Evolutionary conservation across 2,113 vertebrate species (phyloP), one percentile per base, ranked within the genome.

Genomic region (Anser brachyrhynchus): DNA sequence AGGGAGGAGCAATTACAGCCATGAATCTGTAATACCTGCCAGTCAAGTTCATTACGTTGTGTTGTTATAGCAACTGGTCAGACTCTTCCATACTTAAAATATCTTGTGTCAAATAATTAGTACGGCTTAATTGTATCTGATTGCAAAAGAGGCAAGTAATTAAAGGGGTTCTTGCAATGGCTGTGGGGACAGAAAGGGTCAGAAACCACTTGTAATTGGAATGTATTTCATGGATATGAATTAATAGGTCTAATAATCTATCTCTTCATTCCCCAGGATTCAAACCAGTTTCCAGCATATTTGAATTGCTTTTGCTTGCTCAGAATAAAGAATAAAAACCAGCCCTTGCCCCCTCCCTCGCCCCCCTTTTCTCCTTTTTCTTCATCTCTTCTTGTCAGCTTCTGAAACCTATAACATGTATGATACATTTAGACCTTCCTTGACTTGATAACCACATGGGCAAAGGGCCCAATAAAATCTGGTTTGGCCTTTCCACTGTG

Each of bases 71-170:
- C 80, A 92, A 84, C 92, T 80, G 35, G 14, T 61, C 95, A 76
- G 51, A 52, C 37, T 95, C 57, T 81, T 89, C 65, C 66, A 37
- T 64, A n/a, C 28, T 78, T 80, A 59, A 67, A 94, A 75, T 90
- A 80, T 29, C 72, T 88, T 67, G 37, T 73, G 79, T 88, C 85
- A 95, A 72, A 86, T 74, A 96, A 92, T 96, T 89, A 95, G 39
- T 74, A 55, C 28, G 83, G n/a, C 64, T 83, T 95, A 95, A 95
- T 92, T 91, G 64, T 95, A 74, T 92, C 86, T 94, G 89, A 80
- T 91, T 78, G 76, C 82, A 84, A 94, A 95, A 89, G 61, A 93
- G 39, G 65, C 41, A 89, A 62, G 70, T 92, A 85, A 96, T 94
- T 93, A 92, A 90, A 89, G 65, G 94, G 33, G 46, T 84, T 95